Evolutionary conservation across 2,888 invertebrate genomes (phyloP), one percentile per base, ranked within the genome.

Genomic region (Eretmocerus hayati): DNA sequence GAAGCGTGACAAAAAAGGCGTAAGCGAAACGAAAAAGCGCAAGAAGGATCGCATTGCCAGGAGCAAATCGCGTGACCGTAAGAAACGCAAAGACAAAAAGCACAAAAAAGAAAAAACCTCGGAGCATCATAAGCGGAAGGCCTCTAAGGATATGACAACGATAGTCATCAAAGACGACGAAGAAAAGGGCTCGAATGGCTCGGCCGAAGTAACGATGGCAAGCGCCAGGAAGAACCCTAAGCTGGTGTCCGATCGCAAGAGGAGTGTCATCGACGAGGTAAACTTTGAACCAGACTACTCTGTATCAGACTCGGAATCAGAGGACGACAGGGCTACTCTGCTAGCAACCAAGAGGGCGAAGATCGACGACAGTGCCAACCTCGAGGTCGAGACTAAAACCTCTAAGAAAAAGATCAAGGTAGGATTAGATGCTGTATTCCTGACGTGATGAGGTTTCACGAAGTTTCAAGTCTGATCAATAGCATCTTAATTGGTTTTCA

Each of bases 251-350:
- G 78, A 80, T 63, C 73, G 81, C 54, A 82, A 85, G 58, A 83
- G 84, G 60, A 79, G 83, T 8, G 79, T 80, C 5, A 69, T 85
- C 35, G 85, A 86, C 59, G 87, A 87, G 69, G 79, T 84, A 0
- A 82, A 77, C 62, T 85, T 85, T 62, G 85, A 83, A 61, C 85
- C 85, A 0, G 85, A 86, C 64, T 85, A 86, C 66, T 85, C 85
- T 56, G 81, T 80, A 58, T 75, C 81, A 5, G 84, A 84, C 51
- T 77, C 75, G 18, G 84, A 84, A 58, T 73, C 74, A 2, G 79
- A 80, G 1, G 67, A 69, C 9, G 61, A 61, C 8, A 42, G 62
- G 58, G 63, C 42, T 20, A 50, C 53, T 22, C 42, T 51, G 8
- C 58, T 62, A 5, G 30, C 56, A 1, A 64, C 65, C 36, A 68